A percentile compares a stretch with the other conserved stretches of the same genome.
These are phyloP conservation scores for Scolopax rusticola DNA, from an alignment of 2,797 vertebrate species.

Conservation along the genomic window DNA sequence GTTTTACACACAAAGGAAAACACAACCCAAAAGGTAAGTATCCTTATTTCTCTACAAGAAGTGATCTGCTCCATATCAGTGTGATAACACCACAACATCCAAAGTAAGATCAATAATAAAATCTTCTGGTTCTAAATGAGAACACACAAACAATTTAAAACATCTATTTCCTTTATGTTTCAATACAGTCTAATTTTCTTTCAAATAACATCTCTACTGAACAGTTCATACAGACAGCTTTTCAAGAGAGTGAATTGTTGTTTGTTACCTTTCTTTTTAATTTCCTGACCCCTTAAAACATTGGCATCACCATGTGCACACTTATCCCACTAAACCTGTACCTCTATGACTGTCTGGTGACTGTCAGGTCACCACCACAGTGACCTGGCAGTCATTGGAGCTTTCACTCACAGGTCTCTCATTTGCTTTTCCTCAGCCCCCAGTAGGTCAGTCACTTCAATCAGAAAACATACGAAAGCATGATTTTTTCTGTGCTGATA, in stretches of 20 bases:
- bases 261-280: no score
- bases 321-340: no score
- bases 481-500: no score
- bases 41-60: background rate
- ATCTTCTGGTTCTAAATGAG: background rate
- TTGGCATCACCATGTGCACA: no score
- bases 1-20: background rate
- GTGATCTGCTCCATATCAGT: background rate
- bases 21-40: background rate
- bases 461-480: no score
- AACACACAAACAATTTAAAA: background rate
- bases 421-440: no score
- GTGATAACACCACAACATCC: background rate
- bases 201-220: background rate
- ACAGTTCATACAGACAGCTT: background rate
- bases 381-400: no score
- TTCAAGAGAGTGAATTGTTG: background rate
- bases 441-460: no score
- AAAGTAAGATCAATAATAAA: background rate
- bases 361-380: no score
- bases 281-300: background rate
- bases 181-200: background rate
- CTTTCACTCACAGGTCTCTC: no score
- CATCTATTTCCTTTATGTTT: background rate
- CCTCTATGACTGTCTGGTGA: no score